Evolutionary conservation across 2,113 vertebrate genomes (phyloP).

Genomic region (Hippocampus mohnikei): DNA sequence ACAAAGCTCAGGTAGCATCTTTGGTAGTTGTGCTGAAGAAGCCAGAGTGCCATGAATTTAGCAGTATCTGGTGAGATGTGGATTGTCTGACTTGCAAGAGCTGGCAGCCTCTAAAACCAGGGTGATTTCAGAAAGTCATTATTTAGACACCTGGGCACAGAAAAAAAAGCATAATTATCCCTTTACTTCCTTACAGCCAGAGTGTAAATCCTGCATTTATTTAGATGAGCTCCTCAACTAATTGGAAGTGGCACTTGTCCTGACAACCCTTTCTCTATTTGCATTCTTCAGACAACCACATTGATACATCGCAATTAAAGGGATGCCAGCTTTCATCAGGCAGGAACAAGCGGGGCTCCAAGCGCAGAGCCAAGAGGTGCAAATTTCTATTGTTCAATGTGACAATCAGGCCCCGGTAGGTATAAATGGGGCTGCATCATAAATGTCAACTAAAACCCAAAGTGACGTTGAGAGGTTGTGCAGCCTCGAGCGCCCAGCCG

Average conservation of each 20-base stretch:
- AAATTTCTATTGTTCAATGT: neutral
- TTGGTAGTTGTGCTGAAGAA: too few relatives aligned
- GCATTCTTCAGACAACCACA: neutral
- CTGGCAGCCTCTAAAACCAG: too few relatives aligned
- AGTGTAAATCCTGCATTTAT: neutral
- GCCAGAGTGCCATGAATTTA: too few relatives aligned
- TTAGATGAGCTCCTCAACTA: neutral
- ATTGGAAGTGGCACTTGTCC: neutral
- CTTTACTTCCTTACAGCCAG: neutral
- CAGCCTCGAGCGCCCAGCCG: slow-evolving; percentile 2
- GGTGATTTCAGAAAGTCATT: neutral
- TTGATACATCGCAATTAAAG: neutral
- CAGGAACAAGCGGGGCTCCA: neutral
- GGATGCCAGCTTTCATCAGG: neutral
- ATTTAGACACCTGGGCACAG: too few relatives aligned
- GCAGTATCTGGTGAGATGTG: too few relatives aligned
- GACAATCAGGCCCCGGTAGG: neutral
- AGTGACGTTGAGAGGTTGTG: slow-evolving; percentile 7
- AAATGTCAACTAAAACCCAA: slow-evolving; percentile 2
- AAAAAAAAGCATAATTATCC: neutral
- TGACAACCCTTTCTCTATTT: neutral
- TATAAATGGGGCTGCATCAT: slow-evolving; percentile 6
- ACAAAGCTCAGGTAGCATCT: too few relatives aligned
- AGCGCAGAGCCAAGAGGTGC: neutral
- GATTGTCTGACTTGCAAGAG: too few relatives aligned